Conservation (phyloP, 2,113 vertebrate genomes). For the Tragelaphus scriptus region DNA sequence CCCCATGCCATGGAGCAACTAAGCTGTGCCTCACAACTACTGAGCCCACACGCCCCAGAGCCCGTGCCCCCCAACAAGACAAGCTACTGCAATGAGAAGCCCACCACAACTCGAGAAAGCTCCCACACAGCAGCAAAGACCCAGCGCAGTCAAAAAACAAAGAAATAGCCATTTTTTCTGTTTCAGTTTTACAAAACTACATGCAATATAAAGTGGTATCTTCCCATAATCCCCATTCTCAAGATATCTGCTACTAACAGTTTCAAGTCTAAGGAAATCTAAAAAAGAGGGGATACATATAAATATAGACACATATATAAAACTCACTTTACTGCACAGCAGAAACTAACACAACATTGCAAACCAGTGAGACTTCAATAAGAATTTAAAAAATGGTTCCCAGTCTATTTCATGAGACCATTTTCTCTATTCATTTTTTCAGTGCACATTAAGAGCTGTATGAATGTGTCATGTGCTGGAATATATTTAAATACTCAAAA, state of each 20-base stretch:
- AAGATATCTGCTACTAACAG: background rate
- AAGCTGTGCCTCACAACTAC: background rate
- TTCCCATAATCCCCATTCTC: background rate
- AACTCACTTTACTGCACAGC: background rate
- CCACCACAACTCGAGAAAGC: background rate
- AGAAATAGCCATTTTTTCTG: background rate
- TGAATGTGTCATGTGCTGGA: background rate
- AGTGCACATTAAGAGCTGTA: background rate
- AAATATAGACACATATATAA: background rate
- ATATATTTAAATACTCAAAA: background rate
- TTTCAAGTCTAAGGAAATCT: background rate
- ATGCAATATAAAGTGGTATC: background rate
- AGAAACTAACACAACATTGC: background rate
- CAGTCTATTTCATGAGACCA: background rate
- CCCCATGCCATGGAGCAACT: background rate
- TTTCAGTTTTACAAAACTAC: background rate
- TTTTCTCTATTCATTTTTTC: background rate
- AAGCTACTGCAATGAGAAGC: background rate
- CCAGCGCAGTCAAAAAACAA: background rate
- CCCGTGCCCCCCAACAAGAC: background rate
- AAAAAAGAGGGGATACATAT: background rate
- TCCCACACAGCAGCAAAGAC: background rate
- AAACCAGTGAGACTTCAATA: background rate
- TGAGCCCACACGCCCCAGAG: background rate
- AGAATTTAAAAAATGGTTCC: background rate